phyloP scores from a whole-genome alignment of 92 coral and sea anemone species.

The Parazoanthus darwini region DNA sequence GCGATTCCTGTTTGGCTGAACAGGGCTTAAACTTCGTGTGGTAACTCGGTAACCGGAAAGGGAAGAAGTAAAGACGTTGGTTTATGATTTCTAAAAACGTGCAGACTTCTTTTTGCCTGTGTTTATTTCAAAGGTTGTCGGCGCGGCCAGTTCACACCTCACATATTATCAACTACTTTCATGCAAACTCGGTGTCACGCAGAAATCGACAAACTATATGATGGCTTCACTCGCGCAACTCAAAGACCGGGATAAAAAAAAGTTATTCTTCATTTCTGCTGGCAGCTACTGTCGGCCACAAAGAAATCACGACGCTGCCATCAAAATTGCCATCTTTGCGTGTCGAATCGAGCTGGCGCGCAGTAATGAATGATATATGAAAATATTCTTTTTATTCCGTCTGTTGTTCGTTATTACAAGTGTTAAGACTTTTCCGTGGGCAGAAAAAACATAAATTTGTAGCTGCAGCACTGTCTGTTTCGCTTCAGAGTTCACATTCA shows the following conservation, averaged over 20 bases:
- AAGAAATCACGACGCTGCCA: not conserved
- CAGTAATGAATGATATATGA: slow-evolving; percentile 31
- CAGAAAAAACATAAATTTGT: not conserved
- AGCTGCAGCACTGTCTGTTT: not conserved
- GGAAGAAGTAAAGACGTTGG: not conserved
- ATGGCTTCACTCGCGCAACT: slow-evolving; percentile 73
- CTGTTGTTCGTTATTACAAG: not conserved
- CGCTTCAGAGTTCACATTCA: not conserved
- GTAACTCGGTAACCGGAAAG: not conserved
- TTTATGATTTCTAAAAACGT: not conserved
- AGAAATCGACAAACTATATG: slow-evolving; percentile 64
- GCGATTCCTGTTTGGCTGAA: not conserved
- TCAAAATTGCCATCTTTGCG: slow-evolving; percentile 24
- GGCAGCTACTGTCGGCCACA: not conserved
- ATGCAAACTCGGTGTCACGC: slow-evolving; percentile 67
- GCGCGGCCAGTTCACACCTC: slow-evolving; percentile 65
- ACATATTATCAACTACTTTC: slow-evolving; percentile 54
- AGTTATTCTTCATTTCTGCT: not conserved
- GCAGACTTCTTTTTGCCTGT: slow-evolving; percentile 30
- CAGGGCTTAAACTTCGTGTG: not conserved
- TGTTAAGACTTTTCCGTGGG: not conserved
- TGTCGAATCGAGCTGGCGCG: slow-evolving; percentile 27
- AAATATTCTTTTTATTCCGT: slow-evolving; percentile 27
- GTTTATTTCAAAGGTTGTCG: slow-evolving; percentile 52
- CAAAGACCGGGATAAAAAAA: slow-evolving; percentile 24